phyloP scores from a whole-genome alignment of 2,888 invertebrate genomes.

The Tribolium freemani region DNA sequence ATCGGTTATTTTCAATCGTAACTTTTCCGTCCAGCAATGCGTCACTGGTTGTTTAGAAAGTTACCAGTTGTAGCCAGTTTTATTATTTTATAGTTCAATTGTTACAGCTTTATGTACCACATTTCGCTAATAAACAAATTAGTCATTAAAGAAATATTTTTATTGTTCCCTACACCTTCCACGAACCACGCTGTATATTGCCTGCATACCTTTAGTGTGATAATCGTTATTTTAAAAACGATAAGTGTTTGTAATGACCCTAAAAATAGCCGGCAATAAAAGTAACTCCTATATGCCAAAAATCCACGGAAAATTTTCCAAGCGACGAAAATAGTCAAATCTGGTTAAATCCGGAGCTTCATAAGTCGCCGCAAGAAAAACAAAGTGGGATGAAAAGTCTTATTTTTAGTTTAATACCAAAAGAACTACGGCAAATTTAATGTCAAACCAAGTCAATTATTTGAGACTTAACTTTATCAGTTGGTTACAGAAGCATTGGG shows the following conservation, averaged over 20 bases:
- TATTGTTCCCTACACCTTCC: not conserved
- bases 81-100: not conserved
- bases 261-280: constrained; percentile 24
- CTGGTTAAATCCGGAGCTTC: not conserved
- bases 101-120: not conserved
- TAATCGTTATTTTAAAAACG: not conserved
- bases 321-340: constrained; percentile 6
- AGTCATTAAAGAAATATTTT: not conserved
- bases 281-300: constrained; percentile 8
- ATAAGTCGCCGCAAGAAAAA: not conserved
- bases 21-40: not conserved
- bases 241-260: constrained; percentile 2
- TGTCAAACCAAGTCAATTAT: constrained; percentile 50
- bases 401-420: not conserved
- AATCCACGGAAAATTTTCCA: constrained; percentile 20
- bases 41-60: not conserved
- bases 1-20: not conserved
- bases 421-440: not conserved
- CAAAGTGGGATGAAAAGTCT: not conserved
- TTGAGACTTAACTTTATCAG: constrained; percentile 50
- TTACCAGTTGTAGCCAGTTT: not conserved
- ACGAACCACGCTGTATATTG: not conserved
- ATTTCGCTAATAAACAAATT: not conserved
- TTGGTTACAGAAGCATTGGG: constrained; percentile 40
- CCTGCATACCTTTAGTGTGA: not conserved